A percentile compares a stretch with the other conserved stretches of the same genome.
These are phyloP conservation scores for Fukomys damarensis DNA, from an alignment of 2,113 vertebrate species.

Conservation along the genomic window DNA sequence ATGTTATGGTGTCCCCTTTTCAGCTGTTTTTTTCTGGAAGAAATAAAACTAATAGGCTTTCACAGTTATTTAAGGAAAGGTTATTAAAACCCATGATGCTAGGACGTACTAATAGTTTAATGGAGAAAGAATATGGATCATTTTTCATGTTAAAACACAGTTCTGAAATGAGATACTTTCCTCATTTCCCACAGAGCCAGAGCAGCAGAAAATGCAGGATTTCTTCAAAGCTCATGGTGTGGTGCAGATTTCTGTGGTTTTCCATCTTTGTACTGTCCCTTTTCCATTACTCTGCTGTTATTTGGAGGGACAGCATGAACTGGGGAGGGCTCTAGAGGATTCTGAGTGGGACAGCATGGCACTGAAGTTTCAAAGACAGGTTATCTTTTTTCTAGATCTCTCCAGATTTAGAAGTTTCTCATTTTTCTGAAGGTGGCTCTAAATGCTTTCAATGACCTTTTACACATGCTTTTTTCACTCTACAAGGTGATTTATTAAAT, in stretches of 20 bases:
- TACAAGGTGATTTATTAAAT: not conserved
- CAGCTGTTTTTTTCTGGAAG: conserved; percentile 78
- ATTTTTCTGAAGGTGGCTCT: not conserved
- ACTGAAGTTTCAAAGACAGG: not conserved
- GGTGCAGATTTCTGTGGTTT: conserved; percentile 69
- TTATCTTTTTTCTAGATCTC: not conserved
- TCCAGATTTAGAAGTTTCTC: not conserved
- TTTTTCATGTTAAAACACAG: conserved; percentile 87
- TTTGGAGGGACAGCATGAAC: conserved; percentile 57
- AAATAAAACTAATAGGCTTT: conserved; percentile 84
- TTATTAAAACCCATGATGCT: conserved; percentile 81
- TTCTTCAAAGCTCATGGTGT: conserved; percentile 77
- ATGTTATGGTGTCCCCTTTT: conserved; percentile 70
- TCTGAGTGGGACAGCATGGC: not conserved
- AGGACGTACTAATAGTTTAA: conserved; percentile 85
- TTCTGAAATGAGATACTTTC: conserved; percentile 82
- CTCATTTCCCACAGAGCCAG: conserved; percentile 77
- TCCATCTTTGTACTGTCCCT: not conserved
- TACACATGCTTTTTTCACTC: not conserved
- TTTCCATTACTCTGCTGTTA: not conserved
- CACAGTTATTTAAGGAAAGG: conserved; percentile 85
- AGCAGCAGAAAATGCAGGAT: conserved; percentile 71
- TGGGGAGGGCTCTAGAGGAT: conserved; percentile 41
- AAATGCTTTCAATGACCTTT: no score
- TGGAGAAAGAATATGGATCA: conserved; percentile 83